phyloP scores from a whole-genome alignment of 2,113 vertebrate genomes.

The Gallinago jamesoni region DNA sequence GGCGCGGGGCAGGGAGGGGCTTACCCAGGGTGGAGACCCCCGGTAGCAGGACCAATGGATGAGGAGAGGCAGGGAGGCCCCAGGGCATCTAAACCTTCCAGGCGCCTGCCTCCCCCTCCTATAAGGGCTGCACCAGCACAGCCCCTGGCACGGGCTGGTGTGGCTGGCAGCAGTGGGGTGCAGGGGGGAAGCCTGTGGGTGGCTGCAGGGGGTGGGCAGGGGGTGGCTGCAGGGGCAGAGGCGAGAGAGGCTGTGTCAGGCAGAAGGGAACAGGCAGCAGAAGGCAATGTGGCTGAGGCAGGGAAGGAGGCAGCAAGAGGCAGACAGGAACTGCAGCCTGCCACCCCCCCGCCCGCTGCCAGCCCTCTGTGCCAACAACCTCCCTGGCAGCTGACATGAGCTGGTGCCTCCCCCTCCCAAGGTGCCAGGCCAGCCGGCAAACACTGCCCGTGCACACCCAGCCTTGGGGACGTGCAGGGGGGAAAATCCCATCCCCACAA shows the following conservation, averaged over 20 bases:
- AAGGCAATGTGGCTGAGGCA: neutral
- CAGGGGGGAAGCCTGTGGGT: neutral
- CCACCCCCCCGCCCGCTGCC: accelerated
- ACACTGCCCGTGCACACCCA: accelerated
- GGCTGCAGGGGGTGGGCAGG: neutral
- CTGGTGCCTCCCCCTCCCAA: neutral
- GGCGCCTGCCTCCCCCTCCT: accelerated
- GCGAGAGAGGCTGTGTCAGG: no score
- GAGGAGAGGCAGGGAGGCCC: neutral
- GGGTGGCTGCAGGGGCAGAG: neutral
- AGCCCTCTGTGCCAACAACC: neutral
- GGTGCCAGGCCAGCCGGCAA: neutral
- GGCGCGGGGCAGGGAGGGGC: accelerated
- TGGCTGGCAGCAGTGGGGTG: neutral
- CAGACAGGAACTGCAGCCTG: neutral
- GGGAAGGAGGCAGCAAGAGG: neutral
- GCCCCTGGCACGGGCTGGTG: accelerated
- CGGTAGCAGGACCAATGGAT: accelerated
- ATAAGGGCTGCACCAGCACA: neutral
- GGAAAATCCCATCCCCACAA: accelerated
- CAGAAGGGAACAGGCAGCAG: neutral
- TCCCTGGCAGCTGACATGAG: neutral
- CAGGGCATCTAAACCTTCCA: neutral
- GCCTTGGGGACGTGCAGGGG: neutral
- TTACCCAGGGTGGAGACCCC: neutral